Percentiles rank a stretch among this genome's conserved stretches.
phyloP scores from a whole-genome alignment of 2,797 vertebrate genomes.

The Loriculus beryllinus region DNA sequence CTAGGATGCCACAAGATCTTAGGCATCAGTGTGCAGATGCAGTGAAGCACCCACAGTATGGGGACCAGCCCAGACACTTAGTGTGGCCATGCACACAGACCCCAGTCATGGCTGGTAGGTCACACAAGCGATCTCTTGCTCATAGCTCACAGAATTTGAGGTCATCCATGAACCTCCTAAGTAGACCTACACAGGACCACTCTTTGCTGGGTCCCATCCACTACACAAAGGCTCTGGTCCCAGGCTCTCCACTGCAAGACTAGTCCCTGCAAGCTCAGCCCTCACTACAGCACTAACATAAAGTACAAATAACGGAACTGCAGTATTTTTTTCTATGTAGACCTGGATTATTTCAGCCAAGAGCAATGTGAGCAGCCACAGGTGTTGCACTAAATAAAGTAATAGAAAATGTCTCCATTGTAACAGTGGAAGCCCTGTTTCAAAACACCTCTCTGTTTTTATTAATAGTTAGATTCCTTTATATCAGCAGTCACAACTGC shows the following conservation, averaged over 20 bases:
- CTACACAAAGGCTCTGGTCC: not conserved
- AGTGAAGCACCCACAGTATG: rapidly evolving
- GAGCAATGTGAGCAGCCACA: slow-evolving; percentile 78
- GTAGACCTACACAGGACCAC: not conserved
- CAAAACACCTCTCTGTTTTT: slow-evolving; percentile 82
- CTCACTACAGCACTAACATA: not conserved
- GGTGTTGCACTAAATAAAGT: slow-evolving; percentile 84
- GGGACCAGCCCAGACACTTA: rapidly evolving
- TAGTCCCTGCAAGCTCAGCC: not conserved
- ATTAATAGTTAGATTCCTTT: slow-evolving; percentile 83
- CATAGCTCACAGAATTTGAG: not conserved
- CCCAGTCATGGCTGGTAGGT: not conserved
- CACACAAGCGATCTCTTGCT: rapidly evolving
- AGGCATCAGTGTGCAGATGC: no score
- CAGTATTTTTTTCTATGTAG: slow-evolving; percentile 63
- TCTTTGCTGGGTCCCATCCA: not conserved
- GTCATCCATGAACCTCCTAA: rapidly evolving
- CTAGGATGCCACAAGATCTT: not conserved
- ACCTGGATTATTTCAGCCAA: slow-evolving; percentile 81
- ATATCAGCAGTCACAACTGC: slow-evolving; percentile 78
- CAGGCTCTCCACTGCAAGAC: not conserved
- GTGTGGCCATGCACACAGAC: rapidly evolving
- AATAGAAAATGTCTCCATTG: slow-evolving; percentile 82
- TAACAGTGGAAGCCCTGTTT: slow-evolving; percentile 82
- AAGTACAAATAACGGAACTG: slow-evolving; percentile 75